These are phyloP conservation scores for Bolinopsis microptera DNA, from an alignment of 37 sponge, comb jelly and placozoan genomes.

Conservation along the genomic window DNA sequence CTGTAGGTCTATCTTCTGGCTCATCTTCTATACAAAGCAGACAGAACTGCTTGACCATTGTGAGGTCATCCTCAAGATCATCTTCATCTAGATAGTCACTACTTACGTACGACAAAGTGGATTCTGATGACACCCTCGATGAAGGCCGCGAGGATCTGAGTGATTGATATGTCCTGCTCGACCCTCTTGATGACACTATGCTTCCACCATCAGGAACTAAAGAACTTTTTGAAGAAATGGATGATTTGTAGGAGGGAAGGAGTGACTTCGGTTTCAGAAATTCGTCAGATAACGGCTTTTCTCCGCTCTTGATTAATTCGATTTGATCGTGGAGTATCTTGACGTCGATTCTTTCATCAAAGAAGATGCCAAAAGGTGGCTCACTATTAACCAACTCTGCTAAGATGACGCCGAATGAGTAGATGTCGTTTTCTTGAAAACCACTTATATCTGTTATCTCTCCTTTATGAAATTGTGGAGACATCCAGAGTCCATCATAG, in stretches of 20 bases:
- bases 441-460: background rate
- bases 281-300: background rate
- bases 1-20: conserved; percentile 23
- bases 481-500: conserved; percentile 14
- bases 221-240: background rate
- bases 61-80: background rate
- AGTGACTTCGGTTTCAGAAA: background rate
- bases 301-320: conserved; percentile 10
- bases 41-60: conserved; percentile 10
- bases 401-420: conserved; percentile 32
- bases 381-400: conserved; percentile 28
- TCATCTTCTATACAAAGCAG: background rate
- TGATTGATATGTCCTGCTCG: background rate
- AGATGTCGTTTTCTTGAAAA: background rate
- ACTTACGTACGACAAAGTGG: background rate
- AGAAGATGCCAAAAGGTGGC: conserved; percentile 17
- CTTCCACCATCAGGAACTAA: background rate
- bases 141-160: background rate
- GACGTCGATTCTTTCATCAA: background rate
- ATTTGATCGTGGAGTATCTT: background rate
- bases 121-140: background rate
- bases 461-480: background rate
- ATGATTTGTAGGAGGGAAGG: background rate
- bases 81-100: background rate
- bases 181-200: background rate